A percentile compares a stretch with the other conserved stretches of the same genome.
These are phyloP conservation scores for Apotomis capreana DNA, from an alignment of 2,888 invertebrate species.

Conservation along the genomic window DNA sequence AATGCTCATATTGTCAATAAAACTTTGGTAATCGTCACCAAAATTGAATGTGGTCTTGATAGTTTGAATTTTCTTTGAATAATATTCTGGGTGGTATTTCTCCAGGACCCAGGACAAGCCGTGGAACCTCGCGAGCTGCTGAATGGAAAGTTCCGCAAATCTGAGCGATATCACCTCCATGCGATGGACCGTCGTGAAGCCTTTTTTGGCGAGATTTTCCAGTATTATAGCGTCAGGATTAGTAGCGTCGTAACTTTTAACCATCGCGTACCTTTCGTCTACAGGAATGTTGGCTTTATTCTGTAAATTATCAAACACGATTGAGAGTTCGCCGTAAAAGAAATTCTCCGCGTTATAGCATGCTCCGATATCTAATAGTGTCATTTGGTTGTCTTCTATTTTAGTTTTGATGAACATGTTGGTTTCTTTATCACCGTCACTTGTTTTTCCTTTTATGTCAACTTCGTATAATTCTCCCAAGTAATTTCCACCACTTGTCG, in stretches of 20 bases:
- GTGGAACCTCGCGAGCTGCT: slow-evolving; percentile 66
- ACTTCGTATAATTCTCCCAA: slow-evolving; percentile 50
- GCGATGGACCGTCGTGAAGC: slow-evolving; percentile 55
- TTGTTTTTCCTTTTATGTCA: slow-evolving; percentile 49
- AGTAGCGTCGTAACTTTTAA: slow-evolving; percentile 54
- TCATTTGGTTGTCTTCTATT: slow-evolving; percentile 47
- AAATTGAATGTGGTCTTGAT: slow-evolving; percentile 27
- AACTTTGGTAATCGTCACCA: slow-evolving; percentile 25
- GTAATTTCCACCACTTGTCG: slow-evolving; percentile 60
- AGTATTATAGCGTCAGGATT: slow-evolving; percentile 57
- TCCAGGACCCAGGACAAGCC: slow-evolving; percentile 58
- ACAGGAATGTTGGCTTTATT: slow-evolving; percentile 53
- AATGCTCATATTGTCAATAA: slow-evolving; percentile 16
- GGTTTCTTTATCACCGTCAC: slow-evolving; percentile 46
- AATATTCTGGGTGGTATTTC: slow-evolving; percentile 55
- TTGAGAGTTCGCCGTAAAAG: slow-evolving; percentile 57
- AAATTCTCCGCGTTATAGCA: slow-evolving; percentile 58
- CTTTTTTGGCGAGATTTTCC: slow-evolving; percentile 58
- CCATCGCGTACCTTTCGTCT: slow-evolving; percentile 49
- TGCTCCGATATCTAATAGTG: slow-evolving; percentile 54
- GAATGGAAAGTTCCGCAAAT: slow-evolving; percentile 57
- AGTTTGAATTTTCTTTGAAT: slow-evolving; percentile 42
- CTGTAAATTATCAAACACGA: slow-evolving; percentile 56
- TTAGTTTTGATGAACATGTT: slow-evolving; percentile 63
- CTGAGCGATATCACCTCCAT: slow-evolving; percentile 56